Percentiles rank a stretch among this genome's conserved stretches.
Evolutionary conservation across 2,113 vertebrate species (phyloP).

Genomic region (Merops nubicus): DNA sequence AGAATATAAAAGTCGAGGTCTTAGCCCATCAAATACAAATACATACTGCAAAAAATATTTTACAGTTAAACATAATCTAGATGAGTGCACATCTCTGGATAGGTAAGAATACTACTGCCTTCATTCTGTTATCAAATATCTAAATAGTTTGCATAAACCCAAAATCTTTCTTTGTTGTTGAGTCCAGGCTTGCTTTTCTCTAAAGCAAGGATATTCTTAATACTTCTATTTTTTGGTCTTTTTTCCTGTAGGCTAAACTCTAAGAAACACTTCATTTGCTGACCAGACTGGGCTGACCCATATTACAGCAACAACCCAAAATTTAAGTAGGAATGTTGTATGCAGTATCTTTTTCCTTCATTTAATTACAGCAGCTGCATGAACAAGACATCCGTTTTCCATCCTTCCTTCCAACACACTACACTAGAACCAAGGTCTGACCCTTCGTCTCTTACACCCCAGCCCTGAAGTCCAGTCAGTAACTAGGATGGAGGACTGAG

Average conservation of each 20-base stretch:
- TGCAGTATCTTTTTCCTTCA: neutral
- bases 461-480: neutral
- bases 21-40: neutral
- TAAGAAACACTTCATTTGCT: neutral
- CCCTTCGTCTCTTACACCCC: neutral
- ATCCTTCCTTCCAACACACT: neutral
- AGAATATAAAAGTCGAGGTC: conserved; percentile 4
- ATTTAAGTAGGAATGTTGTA: neutral
- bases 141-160: conserved; percentile 18
- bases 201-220: conserved; percentile 24
- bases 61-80: conserved; percentile 8
- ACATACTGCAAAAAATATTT: neutral
- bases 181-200: neutral
- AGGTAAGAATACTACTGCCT: neutral
- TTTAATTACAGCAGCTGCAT: neutral
- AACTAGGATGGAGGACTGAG: neutral
- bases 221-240: neutral
- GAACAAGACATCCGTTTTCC: neutral
- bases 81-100: neutral
- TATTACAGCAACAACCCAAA: neutral
- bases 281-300: neutral
- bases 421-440: neutral
- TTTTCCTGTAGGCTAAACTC: neutral
- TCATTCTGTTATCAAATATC: neutral
- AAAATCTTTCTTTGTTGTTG: neutral